Conservation (phyloP, 92 coral and sea anemone species). For the Zoanthus sociatus region DNA sequence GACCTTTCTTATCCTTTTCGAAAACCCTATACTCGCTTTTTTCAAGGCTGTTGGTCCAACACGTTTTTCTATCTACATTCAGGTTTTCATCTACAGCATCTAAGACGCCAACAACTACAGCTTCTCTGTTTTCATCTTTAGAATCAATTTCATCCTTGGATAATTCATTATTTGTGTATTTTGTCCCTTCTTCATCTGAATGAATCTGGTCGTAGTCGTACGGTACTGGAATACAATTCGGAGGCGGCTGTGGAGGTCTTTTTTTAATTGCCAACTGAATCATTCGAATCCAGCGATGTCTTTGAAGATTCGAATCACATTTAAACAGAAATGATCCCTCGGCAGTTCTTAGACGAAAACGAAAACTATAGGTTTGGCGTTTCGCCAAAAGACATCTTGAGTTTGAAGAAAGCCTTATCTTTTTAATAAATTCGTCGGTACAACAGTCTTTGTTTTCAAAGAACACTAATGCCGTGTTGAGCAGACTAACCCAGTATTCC, state of each 20-base stretch:
- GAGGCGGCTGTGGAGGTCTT: slow-evolving; percentile 62
- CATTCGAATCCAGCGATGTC: slow-evolving; percentile 94
- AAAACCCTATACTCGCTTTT: background rate
- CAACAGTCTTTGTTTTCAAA: slow-evolving; percentile 64
- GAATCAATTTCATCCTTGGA: slow-evolving; percentile 14
- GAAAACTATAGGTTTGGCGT: slow-evolving; percentile 78
- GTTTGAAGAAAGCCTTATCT: slow-evolving; percentile 60
- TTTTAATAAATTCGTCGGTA: slow-evolving; percentile 66
- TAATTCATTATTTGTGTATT: background rate
- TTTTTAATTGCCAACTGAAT: slow-evolving; percentile 68
- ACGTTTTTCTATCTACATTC: background rate
- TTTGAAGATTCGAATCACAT: slow-evolving; percentile 82
- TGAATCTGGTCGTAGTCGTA: slow-evolving; percentile 37
- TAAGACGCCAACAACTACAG: background rate
- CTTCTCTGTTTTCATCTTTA: background rate
- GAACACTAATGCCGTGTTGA: slow-evolving; percentile 63
- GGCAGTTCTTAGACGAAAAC: slow-evolving; percentile 75
- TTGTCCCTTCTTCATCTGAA: background rate
- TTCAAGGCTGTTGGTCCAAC: slow-evolving; percentile 12
- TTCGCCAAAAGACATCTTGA: slow-evolving; percentile 71
- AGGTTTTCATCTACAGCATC: background rate
- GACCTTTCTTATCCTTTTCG: background rate
- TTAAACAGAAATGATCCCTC: slow-evolving; percentile 67
- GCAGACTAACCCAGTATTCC: slow-evolving; percentile 76
- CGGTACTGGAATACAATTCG: slow-evolving; percentile 29